phyloP scores from a whole-genome alignment of 2,888 invertebrate species.

The Ophion slaviceki region DNA sequence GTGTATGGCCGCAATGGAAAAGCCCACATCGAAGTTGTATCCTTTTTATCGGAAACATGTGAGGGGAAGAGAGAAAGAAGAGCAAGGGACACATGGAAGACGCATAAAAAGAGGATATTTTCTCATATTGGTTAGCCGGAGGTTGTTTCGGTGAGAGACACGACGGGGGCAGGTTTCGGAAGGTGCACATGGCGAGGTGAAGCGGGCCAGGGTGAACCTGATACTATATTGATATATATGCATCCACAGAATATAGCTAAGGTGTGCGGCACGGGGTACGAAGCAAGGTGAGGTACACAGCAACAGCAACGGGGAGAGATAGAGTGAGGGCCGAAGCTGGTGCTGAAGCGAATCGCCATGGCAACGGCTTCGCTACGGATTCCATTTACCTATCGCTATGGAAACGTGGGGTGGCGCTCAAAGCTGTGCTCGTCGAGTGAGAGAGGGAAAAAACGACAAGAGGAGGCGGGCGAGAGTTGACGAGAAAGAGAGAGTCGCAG shows the following conservation, averaged over 20 bases:
- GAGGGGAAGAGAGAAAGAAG: slow-evolving; percentile 47
- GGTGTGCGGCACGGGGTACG: slow-evolving; percentile 61
- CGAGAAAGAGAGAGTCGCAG: slow-evolving; percentile 60
- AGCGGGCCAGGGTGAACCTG: slow-evolving; percentile 49
- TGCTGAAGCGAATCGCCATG: slow-evolving; percentile 80
- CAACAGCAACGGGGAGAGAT: slow-evolving; percentile 50
- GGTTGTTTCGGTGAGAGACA: slow-evolving; percentile 60
- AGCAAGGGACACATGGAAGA: slow-evolving; percentile 3
- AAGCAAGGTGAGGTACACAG: slow-evolving; percentile 70
- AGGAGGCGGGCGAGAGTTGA: slow-evolving; percentile 58
- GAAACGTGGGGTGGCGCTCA: slow-evolving; percentile 82
- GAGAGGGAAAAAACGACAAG: slow-evolving; percentile 63
- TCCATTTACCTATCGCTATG: slow-evolving; percentile 83
- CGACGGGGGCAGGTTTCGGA: slow-evolving; percentile 38
- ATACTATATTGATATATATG: not conserved
- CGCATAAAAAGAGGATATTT: slow-evolving; percentile 19
- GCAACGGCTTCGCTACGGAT: slow-evolving; percentile 83
- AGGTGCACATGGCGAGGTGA: slow-evolving; percentile 54
- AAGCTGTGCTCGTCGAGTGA: slow-evolving; percentile 72
- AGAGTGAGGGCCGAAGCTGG: slow-evolving; percentile 64
- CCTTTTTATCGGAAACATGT: slow-evolving; percentile 29
- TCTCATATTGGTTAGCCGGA: slow-evolving; percentile 43
- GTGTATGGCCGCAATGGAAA: not conserved
- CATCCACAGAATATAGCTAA: slow-evolving; percentile 29
- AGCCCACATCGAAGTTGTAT: slow-evolving; percentile 43